These are phyloP conservation scores for Sebastes trivittatus DNA, from an alignment of 2,797 vertebrate genomes.

Conservation along the genomic window DNA sequence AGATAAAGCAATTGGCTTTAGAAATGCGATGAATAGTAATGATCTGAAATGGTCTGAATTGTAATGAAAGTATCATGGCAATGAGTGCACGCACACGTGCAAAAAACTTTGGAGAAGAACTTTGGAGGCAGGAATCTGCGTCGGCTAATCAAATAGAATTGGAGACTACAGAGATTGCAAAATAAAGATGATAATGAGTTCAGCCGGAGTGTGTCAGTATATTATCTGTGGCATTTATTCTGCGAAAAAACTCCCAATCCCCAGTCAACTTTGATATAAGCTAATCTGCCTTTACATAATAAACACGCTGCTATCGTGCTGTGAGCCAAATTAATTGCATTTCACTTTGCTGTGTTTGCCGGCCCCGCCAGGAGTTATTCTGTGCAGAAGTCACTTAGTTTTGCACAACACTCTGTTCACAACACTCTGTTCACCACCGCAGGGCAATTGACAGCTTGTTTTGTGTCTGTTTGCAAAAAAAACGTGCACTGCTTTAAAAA, in stretches of 20 bases:
- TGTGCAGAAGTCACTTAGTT: slow-evolving; percentile 22
- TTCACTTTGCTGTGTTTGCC: slow-evolving; percentile 38
- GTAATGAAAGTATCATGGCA: slow-evolving; percentile 8
- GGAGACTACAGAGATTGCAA: background rate
- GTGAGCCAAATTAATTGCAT: slow-evolving; percentile 56
- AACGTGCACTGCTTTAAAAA: background rate
- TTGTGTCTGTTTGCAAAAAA: slow-evolving; percentile 13
- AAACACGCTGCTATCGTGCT: slow-evolving; percentile 38
- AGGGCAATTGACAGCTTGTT: slow-evolving; percentile 21
- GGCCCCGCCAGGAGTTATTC: slow-evolving; percentile 18
- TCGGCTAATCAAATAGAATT: slow-evolving; percentile 31
- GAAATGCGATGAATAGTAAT: background rate
- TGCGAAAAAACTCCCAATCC: slow-evolving; percentile 16
- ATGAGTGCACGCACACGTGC: background rate
- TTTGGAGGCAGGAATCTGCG: background rate
- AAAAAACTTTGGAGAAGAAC: slow-evolving; percentile 23
- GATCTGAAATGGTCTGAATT: slow-evolving; percentile 4
- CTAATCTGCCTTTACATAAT: slow-evolving; percentile 54
- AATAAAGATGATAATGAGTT: slow-evolving; percentile 44
- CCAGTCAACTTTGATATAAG: slow-evolving; percentile 52
- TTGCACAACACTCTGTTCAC: slow-evolving; percentile 24
- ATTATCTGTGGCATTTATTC: slow-evolving; percentile 38
- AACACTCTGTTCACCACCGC: background rate
- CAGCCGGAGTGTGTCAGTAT: slow-evolving; percentile 13
- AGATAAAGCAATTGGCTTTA: slow-evolving; percentile 9